Conservation (phyloP, 2,888 invertebrate species). For the Leistus spinibarbis region DNA sequence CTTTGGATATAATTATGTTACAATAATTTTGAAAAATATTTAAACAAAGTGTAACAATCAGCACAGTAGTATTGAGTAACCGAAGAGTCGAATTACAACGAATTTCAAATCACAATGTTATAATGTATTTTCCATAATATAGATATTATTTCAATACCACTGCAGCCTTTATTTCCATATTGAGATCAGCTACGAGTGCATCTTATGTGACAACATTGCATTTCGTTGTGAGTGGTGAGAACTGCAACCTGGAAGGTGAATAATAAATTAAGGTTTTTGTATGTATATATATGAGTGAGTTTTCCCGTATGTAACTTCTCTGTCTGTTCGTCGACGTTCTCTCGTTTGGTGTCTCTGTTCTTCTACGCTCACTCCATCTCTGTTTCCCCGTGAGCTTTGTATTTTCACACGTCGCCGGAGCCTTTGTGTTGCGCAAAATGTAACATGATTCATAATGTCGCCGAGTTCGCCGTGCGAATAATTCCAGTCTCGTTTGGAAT, state of each 20-base stretch:
- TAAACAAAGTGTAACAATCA: too few species aligned
- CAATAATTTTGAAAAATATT: too few species aligned
- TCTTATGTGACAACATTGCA: conserved; percentile 4
- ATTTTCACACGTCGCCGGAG: conserved; percentile 36
- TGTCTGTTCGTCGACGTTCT: conserved; percentile 8
- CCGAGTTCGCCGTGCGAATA: conserved; percentile 30
- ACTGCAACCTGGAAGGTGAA: conserved; percentile 36
- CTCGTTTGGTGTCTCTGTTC: conserved; percentile 23
- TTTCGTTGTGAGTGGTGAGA: conserved; percentile 22
- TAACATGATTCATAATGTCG: conserved; percentile 39
- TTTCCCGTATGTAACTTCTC: not conserved
- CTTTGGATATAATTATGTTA: too few species aligned
- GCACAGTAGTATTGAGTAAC: too few species aligned
- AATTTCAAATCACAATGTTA: too few species aligned
- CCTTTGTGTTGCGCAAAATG: conserved; percentile 35
- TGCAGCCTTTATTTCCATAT: not conserved
- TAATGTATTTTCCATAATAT: not conserved
- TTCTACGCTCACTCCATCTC: not conserved
- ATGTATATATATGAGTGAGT: conserved; percentile 13
- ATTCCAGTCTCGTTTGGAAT: conserved; percentile 27
- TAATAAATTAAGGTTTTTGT: conserved; percentile 38
- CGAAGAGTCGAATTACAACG: too few species aligned
- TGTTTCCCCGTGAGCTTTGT: conserved; percentile 35
- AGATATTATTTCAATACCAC: not conserved
- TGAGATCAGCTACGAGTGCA: not conserved